A percentile compares a stretch with the other conserved stretches of the same genome.
Evolutionary conservation across 92 coral and sea anemone genomes (phyloP).

Genomic region (Epizoanthus stellaris): DNA sequence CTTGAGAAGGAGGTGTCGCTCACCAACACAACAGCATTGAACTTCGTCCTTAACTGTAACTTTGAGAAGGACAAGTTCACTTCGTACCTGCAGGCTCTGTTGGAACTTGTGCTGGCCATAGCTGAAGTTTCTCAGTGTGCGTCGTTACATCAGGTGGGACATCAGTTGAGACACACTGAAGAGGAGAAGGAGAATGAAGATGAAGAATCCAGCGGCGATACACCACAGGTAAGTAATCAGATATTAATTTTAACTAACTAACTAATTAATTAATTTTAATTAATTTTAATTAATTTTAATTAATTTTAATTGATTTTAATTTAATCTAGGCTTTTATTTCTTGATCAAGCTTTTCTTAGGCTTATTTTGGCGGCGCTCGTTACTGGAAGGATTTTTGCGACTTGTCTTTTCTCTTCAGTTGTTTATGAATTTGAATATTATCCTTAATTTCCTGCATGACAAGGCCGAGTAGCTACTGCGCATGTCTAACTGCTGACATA

Average conservation of each 20-base stretch:
- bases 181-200: constrained; percentile 16
- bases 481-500: no score
- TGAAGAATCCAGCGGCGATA: constrained; percentile 5
- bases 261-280: neutral
- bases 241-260: no score
- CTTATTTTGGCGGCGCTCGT: no score
- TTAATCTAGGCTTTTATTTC: no score
- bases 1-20: constrained; percentile 92
- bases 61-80: constrained; percentile 94
- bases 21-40: constrained; percentile 82
- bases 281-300: no score
- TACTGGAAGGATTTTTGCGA: no score
- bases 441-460: no score
- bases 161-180: constrained; percentile 6
- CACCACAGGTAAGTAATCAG: neutral
- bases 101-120: constrained; percentile 82
- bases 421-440: no score
- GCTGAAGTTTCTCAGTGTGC: constrained; percentile 66
- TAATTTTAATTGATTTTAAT: neutral
- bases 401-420: no score
- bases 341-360: no score
- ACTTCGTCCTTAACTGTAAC: constrained; percentile 89
- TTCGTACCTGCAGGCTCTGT: constrained; percentile 92
- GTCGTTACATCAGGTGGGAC: constrained; percentile 3
- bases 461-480: no score